These are phyloP conservation scores for Glandiceps talaboti DNA, from an alignment of 53 echinoderm and acorn worm genomes.

Conservation along the genomic window DNA sequence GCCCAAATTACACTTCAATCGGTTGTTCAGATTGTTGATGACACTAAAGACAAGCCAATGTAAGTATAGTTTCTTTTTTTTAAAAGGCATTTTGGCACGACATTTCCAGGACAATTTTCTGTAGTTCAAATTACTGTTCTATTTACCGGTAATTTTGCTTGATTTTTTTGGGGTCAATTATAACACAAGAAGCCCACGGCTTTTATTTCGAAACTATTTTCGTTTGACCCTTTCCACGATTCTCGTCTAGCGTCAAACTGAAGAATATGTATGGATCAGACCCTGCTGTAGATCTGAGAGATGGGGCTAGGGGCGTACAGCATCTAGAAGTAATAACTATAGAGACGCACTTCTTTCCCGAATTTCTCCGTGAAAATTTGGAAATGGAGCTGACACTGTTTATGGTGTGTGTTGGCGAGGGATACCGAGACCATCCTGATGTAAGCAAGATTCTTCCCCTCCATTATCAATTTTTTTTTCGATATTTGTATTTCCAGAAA, in stretches of 20 bases:
- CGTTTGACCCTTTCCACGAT: too few species aligned
- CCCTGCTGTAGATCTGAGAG: conserved; percentile 38
- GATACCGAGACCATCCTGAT: conserved; percentile 23
- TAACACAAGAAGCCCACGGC: too few species aligned
- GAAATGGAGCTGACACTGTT: conserved; percentile 44
- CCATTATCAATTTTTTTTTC: too few species aligned
- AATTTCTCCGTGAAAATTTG: conserved; percentile 33
- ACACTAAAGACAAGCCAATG: conserved; percentile 35
- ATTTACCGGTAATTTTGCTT: too few species aligned
- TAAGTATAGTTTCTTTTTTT: too few species aligned
- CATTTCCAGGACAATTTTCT: not conserved
- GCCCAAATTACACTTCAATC: conserved; percentile 51
- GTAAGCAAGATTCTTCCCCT: too few species aligned
- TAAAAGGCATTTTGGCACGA: too few species aligned
- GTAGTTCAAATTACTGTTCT: too few species aligned
- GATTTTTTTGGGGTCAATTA: too few species aligned
- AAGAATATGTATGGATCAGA: conserved; percentile 47
- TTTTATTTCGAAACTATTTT: too few species aligned
- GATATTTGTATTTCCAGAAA: too few species aligned
- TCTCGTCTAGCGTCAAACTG: conserved; percentile 25
- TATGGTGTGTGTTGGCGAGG: conserved; percentile 52
- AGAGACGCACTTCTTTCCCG: conserved; percentile 56
- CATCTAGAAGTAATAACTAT: conserved; percentile 49
- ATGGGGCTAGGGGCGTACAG: conserved; percentile 51
- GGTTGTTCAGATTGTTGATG: conserved; percentile 42